A percentile compares a stretch with the other conserved stretches of the same genome.
phyloP scores from a whole-genome alignment of 2,888 invertebrate genomes.

The Caenorhabditis japonica region DNA sequence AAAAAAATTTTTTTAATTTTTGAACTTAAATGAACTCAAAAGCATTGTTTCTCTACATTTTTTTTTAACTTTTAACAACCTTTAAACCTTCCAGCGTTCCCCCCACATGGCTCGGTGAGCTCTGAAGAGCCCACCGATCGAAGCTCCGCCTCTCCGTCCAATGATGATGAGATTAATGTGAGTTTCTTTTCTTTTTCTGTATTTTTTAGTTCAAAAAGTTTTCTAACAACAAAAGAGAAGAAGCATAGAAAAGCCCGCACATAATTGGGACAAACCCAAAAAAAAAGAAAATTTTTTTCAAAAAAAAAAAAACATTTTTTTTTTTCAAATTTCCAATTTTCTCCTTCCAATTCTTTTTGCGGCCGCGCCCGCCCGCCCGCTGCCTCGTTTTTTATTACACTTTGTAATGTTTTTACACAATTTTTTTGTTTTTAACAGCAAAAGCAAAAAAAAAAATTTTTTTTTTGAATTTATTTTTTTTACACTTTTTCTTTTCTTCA shows the following conservation, averaged over 20 bases:
- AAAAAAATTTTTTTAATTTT: too few species aligned
- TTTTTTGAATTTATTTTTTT: background rate
- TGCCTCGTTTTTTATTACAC: background rate
- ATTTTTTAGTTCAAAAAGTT: too few species aligned
- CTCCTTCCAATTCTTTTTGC: background rate
- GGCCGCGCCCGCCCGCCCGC: too few species aligned
- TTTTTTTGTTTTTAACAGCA: background rate
- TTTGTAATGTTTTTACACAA: slow-evolving; percentile 1
- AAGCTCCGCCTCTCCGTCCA: slow-evolving; percentile 26
- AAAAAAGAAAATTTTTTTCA: slow-evolving; percentile 4
- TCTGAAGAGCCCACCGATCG: slow-evolving; percentile 16
- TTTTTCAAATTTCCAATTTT: slow-evolving; percentile 1
- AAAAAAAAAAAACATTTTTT: slow-evolving; percentile 1
- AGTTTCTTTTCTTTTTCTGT: too few species aligned
- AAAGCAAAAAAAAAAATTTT: background rate
- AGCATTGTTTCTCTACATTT: too few species aligned
- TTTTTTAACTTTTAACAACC: too few species aligned
- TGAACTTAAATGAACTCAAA: too few species aligned
- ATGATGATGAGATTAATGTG: slow-evolving; percentile 24
- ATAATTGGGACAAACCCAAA: too few species aligned
- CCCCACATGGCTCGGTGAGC: background rate
- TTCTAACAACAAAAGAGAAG: background rate
- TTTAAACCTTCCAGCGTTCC: slow-evolving; percentile 6
- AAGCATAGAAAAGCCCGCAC: too few species aligned
- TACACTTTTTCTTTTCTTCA: background rate